phyloP scores from a whole-genome alignment of 2,888 invertebrate genomes.

The Schizotus pectinicornis region DNA sequence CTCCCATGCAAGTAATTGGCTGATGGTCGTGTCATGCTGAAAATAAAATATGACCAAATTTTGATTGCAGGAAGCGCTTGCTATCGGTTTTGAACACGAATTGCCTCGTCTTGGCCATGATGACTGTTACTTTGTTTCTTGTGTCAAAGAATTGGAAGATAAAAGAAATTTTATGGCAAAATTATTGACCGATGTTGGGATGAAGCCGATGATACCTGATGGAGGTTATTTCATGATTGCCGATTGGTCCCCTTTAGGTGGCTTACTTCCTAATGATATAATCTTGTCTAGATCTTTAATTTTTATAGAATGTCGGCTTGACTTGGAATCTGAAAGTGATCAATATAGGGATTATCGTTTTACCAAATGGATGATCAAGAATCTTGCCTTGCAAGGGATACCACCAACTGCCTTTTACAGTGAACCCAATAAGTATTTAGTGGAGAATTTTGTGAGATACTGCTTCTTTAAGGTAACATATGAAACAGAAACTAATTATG shows the following conservation, averaged over 20 bases:
- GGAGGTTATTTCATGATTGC: constrained; percentile 98
- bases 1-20: constrained; percentile 75
- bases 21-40: too few relatives aligned
- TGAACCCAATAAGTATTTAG: constrained; percentile 76
- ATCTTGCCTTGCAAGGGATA: constrained; percentile 90
- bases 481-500: not conserved
- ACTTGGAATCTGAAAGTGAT: constrained; percentile 73
- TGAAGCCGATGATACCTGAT: constrained; percentile 91
- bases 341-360: constrained; percentile 86
- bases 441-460: constrained; percentile 86
- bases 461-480: constrained; percentile 87
- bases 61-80: constrained; percentile 58
- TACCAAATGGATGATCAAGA: constrained; percentile 94
- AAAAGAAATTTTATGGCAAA: constrained; percentile 84
- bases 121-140: constrained; percentile 82
- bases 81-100: constrained; percentile 88
- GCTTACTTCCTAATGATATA: constrained; percentile 38
- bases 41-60: too few relatives aligned
- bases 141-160: constrained; percentile 74
- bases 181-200: constrained; percentile 78
- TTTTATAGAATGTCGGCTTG: constrained; percentile 68
- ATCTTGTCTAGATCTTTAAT: constrained; percentile 11
- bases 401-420: constrained; percentile 95
- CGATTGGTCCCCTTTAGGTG: constrained; percentile 84
- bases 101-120: constrained; percentile 69